Evolutionary conservation across 2,797 vertebrate genomes (phyloP), one percentile per base, ranked within the genome.

Genomic region (Parauchenoglanis punctatus): DNA sequence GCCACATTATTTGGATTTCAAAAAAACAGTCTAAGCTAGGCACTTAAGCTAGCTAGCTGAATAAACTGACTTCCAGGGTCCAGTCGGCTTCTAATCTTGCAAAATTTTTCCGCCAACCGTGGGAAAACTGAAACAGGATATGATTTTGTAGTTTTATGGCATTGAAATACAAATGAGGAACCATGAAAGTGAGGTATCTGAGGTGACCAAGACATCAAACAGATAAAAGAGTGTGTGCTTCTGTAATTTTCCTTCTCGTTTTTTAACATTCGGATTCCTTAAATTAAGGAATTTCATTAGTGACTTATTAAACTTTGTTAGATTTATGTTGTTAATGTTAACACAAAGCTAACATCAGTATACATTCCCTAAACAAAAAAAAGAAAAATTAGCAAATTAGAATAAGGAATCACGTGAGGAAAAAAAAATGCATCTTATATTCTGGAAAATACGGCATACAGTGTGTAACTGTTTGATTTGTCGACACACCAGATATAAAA

Each of bases 381-480:
- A 76, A 5, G 7, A 46, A 25, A n/a, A 7, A 18, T 2, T 35
- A 20, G 28, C 65, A 67, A 6, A 68, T 68, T 68, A 35, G 28
- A 13, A 15, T 17, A 72, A 40, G 3, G n/a, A 20, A 35, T 52
- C 25, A 1, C 28, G 23, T 15, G 18, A 80, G 18, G 31, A 25
- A 35, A n/a, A 8, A n/a, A 18, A 46, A 23, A 11, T 5, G 49
- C 1, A 0, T 18, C 8, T 28, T 44, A 49, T 61, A 44, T 58
- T 85, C 35, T 2, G 15, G 84, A 76, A 52, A 85, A 85, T 46
- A 59, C 40, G 83, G 40, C 61, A 85, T 58, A 31, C 61, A 15
- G 25, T 31, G 81, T 6, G n/a, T 49, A 83, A 49, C 95, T 94
- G 96, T 96, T 93, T 96, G 96, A 99, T 97, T 98, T 97, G 97